phyloP scores from a whole-genome alignment of 2,888 invertebrate genomes.

The Ellobium chinense region DNA sequence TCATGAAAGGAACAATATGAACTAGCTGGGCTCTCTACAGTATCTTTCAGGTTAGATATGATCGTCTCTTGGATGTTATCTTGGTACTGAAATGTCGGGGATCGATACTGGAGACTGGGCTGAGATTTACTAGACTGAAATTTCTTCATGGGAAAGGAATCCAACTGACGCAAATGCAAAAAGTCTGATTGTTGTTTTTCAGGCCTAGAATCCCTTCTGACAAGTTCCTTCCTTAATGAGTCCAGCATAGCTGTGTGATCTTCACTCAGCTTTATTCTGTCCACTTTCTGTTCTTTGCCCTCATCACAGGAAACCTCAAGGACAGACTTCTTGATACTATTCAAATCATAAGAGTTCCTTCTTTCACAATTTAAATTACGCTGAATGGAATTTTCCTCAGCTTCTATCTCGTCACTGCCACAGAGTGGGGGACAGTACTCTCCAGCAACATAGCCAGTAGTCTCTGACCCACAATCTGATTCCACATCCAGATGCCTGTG shows the following conservation, averaged over 20 bases:
- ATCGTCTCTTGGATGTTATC: not conserved
- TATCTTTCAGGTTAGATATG: not conserved
- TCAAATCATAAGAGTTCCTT: slow-evolving; percentile 4
- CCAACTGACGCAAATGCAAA: not conserved
- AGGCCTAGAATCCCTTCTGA: not conserved
- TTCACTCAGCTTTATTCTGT: not conserved
- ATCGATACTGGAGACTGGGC: not conserved
- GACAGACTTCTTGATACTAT: not conserved
- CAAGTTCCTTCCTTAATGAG: not conserved
- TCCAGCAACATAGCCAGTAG: slow-evolving; percentile 32
- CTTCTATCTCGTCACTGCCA: not conserved
- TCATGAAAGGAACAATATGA: not conserved
- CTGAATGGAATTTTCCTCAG: slow-evolving; percentile 7
- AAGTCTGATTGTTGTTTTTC: slow-evolving; percentile 8
- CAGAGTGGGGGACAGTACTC: slow-evolving; percentile 38
- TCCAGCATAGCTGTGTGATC: not conserved
- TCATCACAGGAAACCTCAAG: not conserved
- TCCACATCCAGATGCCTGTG: not conserved
- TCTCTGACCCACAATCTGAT: slow-evolving; percentile 10
- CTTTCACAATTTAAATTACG: slow-evolving; percentile 11
- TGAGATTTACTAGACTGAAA: slow-evolving; percentile 2
- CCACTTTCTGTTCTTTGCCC: not conserved
- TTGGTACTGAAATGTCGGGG: not conserved
- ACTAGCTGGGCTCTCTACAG: too few species aligned
- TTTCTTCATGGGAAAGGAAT: not conserved